A percentile compares a stretch with the other conserved stretches of the same genome.
These are phyloP conservation scores for Brachystomella parvula DNA, from an alignment of 1,140 invertebrate genomes.

Conservation along the genomic window DNA sequence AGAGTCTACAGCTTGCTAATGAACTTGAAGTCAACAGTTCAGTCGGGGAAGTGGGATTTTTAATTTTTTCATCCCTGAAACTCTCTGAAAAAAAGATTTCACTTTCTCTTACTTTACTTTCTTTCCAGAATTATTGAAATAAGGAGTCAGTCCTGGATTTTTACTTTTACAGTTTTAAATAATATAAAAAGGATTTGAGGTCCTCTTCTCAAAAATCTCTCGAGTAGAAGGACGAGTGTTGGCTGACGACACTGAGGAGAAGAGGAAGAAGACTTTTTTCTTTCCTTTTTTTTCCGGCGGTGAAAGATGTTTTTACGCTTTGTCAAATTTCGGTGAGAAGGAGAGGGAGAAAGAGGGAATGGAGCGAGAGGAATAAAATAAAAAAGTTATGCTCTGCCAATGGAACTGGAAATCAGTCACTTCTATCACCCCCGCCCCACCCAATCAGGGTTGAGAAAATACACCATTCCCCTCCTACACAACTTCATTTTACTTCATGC, in stretches of 20 bases:
- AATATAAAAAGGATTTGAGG: not conserved
- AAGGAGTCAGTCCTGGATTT: not conserved
- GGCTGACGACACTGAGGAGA: not conserved
- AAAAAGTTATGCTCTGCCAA: constrained; percentile 21
- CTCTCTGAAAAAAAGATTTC: no score
- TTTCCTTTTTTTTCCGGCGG: constrained; percentile 16
- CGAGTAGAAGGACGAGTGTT: not conserved
- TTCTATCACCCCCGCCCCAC: constrained; percentile 12
- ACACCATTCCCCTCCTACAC: no score
- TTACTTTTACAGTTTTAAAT: no score
- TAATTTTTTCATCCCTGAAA: no score
- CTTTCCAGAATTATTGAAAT: not conserved
- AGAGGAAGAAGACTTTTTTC: not conserved
- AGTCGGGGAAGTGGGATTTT: no score
- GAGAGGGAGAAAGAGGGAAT: constrained; percentile 21
- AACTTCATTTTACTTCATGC: no score
- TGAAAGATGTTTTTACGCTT: constrained; percentile 28
- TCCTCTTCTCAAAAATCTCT: not conserved
- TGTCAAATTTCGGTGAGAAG: constrained; percentile 29
- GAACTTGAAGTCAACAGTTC: no score
- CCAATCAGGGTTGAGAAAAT: not conserved
- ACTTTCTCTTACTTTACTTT: not conserved
- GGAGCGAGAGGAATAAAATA: constrained; percentile 12
- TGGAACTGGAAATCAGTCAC: constrained; percentile 27
- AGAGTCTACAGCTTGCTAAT: no score